Conservation (phyloP, 2,797 vertebrate genomes). For the Chelonia mydas region DNA sequence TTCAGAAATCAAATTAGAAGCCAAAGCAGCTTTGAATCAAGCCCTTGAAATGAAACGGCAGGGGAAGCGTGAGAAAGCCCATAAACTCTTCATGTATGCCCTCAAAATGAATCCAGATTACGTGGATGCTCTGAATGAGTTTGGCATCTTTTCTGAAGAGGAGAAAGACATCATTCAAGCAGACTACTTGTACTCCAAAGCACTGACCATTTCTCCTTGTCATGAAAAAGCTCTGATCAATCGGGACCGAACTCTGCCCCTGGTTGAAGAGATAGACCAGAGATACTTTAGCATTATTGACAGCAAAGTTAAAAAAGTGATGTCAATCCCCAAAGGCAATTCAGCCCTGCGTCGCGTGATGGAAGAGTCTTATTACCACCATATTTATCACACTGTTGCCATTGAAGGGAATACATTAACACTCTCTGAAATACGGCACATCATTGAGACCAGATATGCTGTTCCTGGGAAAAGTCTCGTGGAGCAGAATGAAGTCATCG, state of each 20-base stretch:
- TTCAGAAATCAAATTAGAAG: constrained; percentile 89
- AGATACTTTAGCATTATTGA: constrained; percentile 95
- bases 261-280: constrained; percentile 98
- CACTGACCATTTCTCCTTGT: constrained; percentile 90
- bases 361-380: constrained; percentile 99
- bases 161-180: constrained; percentile 96
- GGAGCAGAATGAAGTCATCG: constrained; percentile 97
- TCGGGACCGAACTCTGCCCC: constrained; percentile 91
- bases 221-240: constrained; percentile 91
- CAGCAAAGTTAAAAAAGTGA: constrained; percentile 93
- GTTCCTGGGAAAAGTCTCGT: constrained; percentile 94
- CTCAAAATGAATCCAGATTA: constrained; percentile 94
- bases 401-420: constrained; percentile 98
- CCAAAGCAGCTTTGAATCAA: constrained; percentile 91
- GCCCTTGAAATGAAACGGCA: constrained; percentile 95
- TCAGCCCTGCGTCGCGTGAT: constrained; percentile 93
- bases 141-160: constrained; percentile 95
- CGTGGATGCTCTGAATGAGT: constrained; percentile 93
- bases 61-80: constrained; percentile 94
- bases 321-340: constrained; percentile 97
- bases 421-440: constrained; percentile 95
- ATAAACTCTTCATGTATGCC: constrained; percentile 93
- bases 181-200: constrained; percentile 94
- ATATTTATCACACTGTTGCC: constrained; percentile 98
- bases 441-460: constrained; percentile 95